Evolutionary conservation across 2,113 vertebrate species (phyloP), one percentile per base, ranked within the genome.

Genomic region (Triplophysa tibetana): DNA sequence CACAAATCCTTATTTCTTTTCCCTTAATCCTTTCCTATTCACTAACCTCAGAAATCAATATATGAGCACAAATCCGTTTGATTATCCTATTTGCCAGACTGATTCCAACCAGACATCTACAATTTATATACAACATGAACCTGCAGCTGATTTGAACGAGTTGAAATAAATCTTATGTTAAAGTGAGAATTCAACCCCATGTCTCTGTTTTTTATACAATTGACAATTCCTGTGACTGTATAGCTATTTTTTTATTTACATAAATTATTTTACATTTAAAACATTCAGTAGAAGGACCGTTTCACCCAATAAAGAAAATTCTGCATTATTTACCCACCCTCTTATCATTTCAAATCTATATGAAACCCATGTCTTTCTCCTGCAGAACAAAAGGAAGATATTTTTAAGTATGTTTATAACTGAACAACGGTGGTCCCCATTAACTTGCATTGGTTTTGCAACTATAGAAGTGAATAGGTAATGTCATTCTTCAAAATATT

Each of bases 1-100:
- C 66, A 79, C 54, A 67, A 75, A 75, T 43, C 60, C 70, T 79
- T 79, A n/a, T 41, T 66, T 75, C 16, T 75, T 45, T 62, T 67
- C 50, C 45, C 43, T 43, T 24, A 75, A 52, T 75, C 26, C 21
- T 11, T 41, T 62, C 23, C 24, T 61, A 75, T 75, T 79, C 45
- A 75, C 38, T 45, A 14, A 52, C 52, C 10, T 23, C 52, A 61
- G 45, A 75, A 82, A 83, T 79, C 76, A 69, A 41, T 63, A 23
- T 26, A 69, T 11, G 33, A 68, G 12, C n/a, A 21, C 61, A 50
- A 79, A 69, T 68, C 74, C 60, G 54, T 77, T 80, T 77, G 78
- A 45, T 67, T 67, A 60, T 65, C 45, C 26, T n/a, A n/a, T 50
- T 10, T 72, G 4, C 33, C 60, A 62, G 21, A 43, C 60, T 41